Evolutionary conservation across 2,888 invertebrate genomes (phyloP), one percentile per base, ranked within the genome.

Genomic region (Andrena haemorrhoa): DNA sequence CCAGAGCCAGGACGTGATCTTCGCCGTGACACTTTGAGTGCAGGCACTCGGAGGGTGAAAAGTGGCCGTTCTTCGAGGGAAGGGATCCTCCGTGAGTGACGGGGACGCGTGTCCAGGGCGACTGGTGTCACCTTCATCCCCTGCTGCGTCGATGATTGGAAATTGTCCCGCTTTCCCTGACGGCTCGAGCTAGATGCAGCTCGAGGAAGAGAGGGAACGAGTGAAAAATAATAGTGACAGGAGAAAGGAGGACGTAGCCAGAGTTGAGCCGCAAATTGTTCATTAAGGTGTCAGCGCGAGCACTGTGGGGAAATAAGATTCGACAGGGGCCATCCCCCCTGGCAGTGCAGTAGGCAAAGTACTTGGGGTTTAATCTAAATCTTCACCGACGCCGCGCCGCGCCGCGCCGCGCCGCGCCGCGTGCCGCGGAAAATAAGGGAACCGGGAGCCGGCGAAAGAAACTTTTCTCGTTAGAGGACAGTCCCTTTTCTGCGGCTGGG

Each of bases 381-480:
- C 86, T 82, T 83, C 69, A 75, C 53, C 41, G 74, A 53, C 47
- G 53, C 53, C 77, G 80, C 80, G 74, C 79, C 80, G 74, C 79
- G 79, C 79, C 66, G 66, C 76, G 84, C 79, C 80, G 74, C 79
- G 79, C 79, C 66, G 66, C 47, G 53, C 53, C 77, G 80, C 80
- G 74, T 80, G 79, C 79, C 66, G 66, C 76, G 84, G 83, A 87
- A 90, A 89, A 88, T 88, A 88, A 85, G 83, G 85, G 83, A 84
- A 86, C 86, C 84, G 81, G 66, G 84, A 84, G 76, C 78, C 68
- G 68, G 10, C 79, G 69, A 75, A 84, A 75, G 80, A 89, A 89
- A 90, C 84, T 90, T 90, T 90, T 90, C 89, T 90, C 90, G 89
- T 90, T 90, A 88, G 85, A 83, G 79, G 81, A n/a, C 71, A 41